Conservation (phyloP, 2,113 vertebrate species). For the Salvelinus namaycush region DNA sequence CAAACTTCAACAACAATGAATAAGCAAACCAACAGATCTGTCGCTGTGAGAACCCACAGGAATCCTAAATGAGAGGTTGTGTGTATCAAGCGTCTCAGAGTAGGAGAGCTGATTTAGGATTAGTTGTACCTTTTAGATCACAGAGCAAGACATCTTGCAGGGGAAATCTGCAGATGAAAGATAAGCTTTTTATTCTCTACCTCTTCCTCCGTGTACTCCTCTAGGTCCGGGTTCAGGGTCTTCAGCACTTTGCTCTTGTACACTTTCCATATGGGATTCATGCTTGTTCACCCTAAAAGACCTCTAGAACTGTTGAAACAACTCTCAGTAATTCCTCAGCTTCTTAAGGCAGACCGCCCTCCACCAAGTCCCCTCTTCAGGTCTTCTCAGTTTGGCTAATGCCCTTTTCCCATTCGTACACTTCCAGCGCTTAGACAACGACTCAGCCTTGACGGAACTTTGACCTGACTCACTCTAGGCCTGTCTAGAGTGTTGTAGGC, state of each 20-base stretch:
- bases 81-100: background rate
- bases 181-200: conserved; percentile 40
- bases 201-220: conserved; percentile 71
- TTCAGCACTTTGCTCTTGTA: conserved; percentile 81
- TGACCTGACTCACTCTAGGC: background rate
- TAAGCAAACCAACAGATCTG: too few species aligned
- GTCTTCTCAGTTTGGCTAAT: conserved; percentile 37
- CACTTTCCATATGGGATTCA: conserved; percentile 79
- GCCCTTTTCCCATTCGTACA: conserved; percentile 44
- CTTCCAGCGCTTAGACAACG: conserved; percentile 16
- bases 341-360: conserved; percentile 38
- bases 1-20: too few species aligned
- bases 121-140: too few species aligned
- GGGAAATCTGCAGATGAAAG: too few species aligned
- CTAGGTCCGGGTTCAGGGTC: conserved; percentile 74
- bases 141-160: too few species aligned
- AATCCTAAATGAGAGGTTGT: too few species aligned
- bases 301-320: background rate
- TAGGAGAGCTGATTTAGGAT: too few species aligned
- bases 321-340: conserved; percentile 31
- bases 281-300: conserved; percentile 42
- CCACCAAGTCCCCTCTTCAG: conserved; percentile 34
- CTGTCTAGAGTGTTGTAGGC: conserved; percentile 10
- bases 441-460: background rate
- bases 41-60: too few species aligned